Conservation (phyloP, 2,797 vertebrate species). For the Sebastes hopkinsi region DNA sequence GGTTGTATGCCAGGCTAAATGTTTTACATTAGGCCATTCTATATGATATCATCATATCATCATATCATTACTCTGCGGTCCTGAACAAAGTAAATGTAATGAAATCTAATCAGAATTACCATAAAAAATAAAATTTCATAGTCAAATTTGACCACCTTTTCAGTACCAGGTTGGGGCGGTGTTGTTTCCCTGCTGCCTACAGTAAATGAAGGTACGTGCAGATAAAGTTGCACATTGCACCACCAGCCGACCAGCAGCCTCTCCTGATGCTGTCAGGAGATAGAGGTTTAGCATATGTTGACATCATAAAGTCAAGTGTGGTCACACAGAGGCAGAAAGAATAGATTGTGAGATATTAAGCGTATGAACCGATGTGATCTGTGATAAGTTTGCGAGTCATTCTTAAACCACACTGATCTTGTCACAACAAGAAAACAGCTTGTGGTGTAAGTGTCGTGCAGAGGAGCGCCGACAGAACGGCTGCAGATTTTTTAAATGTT, state of each 20-base stretch:
- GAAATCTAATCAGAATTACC: neutral
- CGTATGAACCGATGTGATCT: no score
- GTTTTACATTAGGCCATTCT: neutral
- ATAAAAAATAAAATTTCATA: neutral
- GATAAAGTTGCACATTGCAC: neutral
- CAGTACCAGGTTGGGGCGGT: neutral
- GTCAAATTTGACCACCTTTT: neutral
- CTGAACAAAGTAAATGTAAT: neutral
- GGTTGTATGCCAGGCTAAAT: neutral
- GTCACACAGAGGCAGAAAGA: neutral
- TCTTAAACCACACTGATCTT: conserved; percentile 9
- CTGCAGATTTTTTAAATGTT: neutral
- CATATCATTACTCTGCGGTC: neutral
- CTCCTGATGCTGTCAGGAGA: neutral
- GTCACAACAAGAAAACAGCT: neutral
- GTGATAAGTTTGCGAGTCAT: neutral
- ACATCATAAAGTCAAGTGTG: neutral
- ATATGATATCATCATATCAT: neutral
- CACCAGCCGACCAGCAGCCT: neutral
- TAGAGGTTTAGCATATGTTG: neutral
- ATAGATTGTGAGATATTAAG: neutral
- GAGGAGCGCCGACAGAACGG: neutral
- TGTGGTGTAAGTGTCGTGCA: neutral
- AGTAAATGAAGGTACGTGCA: neutral
- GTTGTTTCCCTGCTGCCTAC: neutral